phyloP scores from a whole-genome alignment of 2,113 vertebrate genomes.

The Cyprinus carpio region DNA sequence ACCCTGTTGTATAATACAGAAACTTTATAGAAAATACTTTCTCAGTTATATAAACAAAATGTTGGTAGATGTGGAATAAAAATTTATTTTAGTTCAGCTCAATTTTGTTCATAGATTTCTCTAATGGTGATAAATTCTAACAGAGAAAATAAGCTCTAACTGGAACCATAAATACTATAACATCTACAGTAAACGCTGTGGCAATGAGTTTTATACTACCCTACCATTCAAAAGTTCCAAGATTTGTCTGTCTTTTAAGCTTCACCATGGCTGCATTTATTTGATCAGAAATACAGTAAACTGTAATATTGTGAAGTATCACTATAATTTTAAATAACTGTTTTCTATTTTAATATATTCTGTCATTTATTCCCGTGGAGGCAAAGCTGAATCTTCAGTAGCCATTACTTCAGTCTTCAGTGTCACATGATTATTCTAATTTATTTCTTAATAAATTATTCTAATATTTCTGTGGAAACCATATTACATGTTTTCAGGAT shows the following conservation, averaged over 20 bases:
- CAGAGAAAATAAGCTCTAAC: background rate
- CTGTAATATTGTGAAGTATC: background rate
- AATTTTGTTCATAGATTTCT: background rate
- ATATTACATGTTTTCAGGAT: too few relatives aligned
- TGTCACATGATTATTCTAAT: background rate
- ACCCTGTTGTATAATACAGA: background rate
- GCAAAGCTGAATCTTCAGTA: background rate
- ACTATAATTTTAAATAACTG: background rate
- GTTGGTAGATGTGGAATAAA: background rate
- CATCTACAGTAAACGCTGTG: background rate
- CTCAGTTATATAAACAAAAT: constrained; percentile 29
- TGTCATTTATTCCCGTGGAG: background rate
- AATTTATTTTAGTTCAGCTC: background rate
- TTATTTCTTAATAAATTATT: background rate
- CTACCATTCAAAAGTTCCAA: background rate
- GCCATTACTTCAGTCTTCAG: background rate
- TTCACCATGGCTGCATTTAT: background rate
- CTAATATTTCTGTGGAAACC: background rate
- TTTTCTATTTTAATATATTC: background rate
- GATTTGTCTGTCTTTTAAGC: background rate
- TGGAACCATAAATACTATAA: background rate
- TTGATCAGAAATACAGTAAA: background rate
- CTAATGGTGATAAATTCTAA: background rate
- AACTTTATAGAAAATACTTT: background rate
- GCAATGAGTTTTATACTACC: background rate